These are phyloP conservation scores for Drosophila kanekoi DNA, from an alignment of 2,888 invertebrate genomes.

Conservation along the genomic window DNA sequence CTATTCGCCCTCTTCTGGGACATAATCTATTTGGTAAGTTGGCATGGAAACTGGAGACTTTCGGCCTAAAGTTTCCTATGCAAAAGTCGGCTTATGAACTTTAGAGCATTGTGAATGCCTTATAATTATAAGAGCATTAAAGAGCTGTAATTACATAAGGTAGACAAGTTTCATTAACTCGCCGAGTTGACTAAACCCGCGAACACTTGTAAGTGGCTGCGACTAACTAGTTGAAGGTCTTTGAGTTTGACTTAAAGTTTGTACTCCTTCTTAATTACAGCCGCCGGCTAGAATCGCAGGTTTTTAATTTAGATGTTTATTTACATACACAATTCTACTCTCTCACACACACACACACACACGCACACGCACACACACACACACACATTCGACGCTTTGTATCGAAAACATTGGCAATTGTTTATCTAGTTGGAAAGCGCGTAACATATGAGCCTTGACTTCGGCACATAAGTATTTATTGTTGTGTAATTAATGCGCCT, in stretches of 20 bases:
- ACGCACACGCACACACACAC: too few relatives aligned
- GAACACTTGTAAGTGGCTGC: background rate
- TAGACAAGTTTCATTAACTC: conserved; percentile 45
- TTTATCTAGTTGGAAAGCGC: conserved; percentile 27
- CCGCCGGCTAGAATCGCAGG: background rate
- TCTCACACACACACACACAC: background rate
- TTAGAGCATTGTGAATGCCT: too few relatives aligned
- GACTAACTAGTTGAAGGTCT: conserved; percentile 23
- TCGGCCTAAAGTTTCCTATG: conserved; percentile 13
- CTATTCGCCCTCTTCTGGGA: conserved; percentile 75
- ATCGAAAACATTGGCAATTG: conserved; percentile 27
- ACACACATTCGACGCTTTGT: conserved; percentile 1
- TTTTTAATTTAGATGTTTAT: conserved; percentile 2
- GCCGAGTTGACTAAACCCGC: conserved; percentile 23
- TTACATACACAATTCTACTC: conserved; percentile 14
- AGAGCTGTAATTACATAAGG: conserved; percentile 37
- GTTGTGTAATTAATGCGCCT: conserved; percentile 43
- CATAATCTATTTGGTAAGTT: conserved; percentile 79
- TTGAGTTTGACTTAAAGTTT: background rate
- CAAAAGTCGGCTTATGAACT: conserved; percentile 28
- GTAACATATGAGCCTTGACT: conserved; percentile 41
- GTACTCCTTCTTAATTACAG: conserved; percentile 10
- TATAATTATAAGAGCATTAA: conserved; percentile 60
- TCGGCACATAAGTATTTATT: conserved; percentile 43
- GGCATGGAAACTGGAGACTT: conserved; percentile 27